These are phyloP conservation scores for Intellagama lesueurii DNA, from an alignment of 2,797 vertebrate species.

Conservation along the genomic window DNA sequence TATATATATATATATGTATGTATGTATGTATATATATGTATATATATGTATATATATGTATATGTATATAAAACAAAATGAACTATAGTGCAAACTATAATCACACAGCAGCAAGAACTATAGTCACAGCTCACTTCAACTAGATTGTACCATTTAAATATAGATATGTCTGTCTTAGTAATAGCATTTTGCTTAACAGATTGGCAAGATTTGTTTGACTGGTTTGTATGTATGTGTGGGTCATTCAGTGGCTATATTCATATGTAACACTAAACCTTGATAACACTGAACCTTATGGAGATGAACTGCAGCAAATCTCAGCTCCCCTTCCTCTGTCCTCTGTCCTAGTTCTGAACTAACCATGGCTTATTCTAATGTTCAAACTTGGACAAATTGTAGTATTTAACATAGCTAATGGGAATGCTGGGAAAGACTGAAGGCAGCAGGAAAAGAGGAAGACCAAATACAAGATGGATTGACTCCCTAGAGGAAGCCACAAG, in stretches of 20 bases:
- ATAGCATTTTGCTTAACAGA: conserved; percentile 26
- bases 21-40: no score
- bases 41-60: no score
- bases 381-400: neutral
- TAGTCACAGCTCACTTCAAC: conserved; percentile 26
- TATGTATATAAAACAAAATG: neutral
- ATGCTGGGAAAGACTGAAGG: no score
- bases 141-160: conserved; percentile 6
- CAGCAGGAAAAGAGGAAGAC: no score
- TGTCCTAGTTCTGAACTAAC: neutral
- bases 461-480: no score
- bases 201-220: conserved; percentile 37
- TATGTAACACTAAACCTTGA: neutral
- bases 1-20: no score
- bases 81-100: conserved; percentile 16
- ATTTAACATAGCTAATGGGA: neutral
- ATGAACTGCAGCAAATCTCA: neutral
- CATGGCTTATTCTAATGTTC: no score
- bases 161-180: neutral
- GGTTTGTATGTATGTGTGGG: neutral
- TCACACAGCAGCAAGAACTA: conserved; percentile 26
- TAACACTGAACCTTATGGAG: neutral
- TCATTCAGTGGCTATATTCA: neutral
- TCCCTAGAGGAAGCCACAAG: no score
- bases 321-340: neutral